Conservation (phyloP, 2,888 invertebrate species). For the Cancer borealis region DNA sequence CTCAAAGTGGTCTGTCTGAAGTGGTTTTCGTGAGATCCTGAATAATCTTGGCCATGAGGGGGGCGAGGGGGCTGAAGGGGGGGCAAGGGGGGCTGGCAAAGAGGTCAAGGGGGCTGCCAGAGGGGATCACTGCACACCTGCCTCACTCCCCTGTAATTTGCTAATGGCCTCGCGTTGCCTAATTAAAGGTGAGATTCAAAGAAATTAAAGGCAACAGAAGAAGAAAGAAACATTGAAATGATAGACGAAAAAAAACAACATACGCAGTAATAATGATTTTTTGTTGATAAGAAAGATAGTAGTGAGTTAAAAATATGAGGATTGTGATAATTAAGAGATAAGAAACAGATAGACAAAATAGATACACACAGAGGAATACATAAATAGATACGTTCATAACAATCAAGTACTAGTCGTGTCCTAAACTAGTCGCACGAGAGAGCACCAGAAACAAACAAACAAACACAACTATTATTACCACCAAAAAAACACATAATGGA, state of each 20-base stretch:
- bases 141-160: slow-evolving; percentile 22
- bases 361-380: neutral
- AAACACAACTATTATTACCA: neutral
- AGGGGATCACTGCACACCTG: neutral
- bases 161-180: slow-evolving; percentile 19
- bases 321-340: too few species aligned
- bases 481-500: too few species aligned
- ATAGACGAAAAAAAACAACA: neutral
- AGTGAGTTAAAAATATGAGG: neutral
- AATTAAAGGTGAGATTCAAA: slow-evolving; percentile 26
- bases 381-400: neutral
- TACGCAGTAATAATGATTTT: neutral
- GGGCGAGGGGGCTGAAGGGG: neutral
- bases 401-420: too few species aligned
- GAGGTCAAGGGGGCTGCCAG: neutral
- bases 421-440: too few species aligned
- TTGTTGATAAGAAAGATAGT: neutral
- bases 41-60: neutral
- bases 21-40: slow-evolving; percentile 11
- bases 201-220: slow-evolving; percentile 24
- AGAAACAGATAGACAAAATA: too few species aligned
- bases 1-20: neutral
- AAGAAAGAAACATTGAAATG: neutral
- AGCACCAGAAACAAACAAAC: neutral
- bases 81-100: neutral